A percentile compares a stretch with the other conserved stretches of the same genome.
Conservation (phyloP, 2,797 vertebrate genomes). For the Enteromius paludinosus region DNA sequence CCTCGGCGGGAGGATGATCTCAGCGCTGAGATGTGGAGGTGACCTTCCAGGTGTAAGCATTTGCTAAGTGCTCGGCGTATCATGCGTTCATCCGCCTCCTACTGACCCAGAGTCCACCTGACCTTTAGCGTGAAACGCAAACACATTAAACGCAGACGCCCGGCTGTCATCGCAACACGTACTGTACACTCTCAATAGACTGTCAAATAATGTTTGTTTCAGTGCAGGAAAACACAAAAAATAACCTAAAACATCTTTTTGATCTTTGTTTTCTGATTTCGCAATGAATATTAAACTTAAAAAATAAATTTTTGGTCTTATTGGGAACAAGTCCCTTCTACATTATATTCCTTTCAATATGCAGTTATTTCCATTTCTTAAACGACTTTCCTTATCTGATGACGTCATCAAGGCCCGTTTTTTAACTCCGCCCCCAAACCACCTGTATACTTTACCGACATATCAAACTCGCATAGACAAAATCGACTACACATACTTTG, state of each 20-base stretch:
- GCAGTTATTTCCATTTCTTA: background rate
- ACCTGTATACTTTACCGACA: no score
- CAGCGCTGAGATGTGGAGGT: conserved; percentile 60
- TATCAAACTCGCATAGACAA: no score
- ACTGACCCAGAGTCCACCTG: conserved; percentile 23
- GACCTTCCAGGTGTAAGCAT: conserved; percentile 71
- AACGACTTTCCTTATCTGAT: background rate
- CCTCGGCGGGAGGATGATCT: conserved; percentile 53
- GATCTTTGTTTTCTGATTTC: no score
- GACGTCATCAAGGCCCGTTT: background rate
- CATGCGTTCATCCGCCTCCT: conserved; percentile 10
- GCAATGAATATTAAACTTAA: no score
- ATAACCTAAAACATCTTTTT: background rate
- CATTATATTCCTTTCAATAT: background rate
- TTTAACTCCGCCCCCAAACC: background rate
- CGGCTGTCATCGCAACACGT: background rate
- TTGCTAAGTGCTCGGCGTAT: conserved; percentile 27
- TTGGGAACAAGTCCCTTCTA: background rate
- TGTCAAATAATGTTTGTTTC: background rate
- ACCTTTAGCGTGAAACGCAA: conserved; percentile 51
- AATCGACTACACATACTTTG: background rate
- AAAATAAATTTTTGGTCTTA: background rate
- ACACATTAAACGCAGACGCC: conserved; percentile 31
- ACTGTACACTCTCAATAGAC: background rate
- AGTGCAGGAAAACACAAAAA: background rate